Percentiles rank a stretch among this genome's conserved stretches.
phyloP scores from a whole-genome alignment of 2,797 vertebrate species.

The Syndactyla subalaris region DNA sequence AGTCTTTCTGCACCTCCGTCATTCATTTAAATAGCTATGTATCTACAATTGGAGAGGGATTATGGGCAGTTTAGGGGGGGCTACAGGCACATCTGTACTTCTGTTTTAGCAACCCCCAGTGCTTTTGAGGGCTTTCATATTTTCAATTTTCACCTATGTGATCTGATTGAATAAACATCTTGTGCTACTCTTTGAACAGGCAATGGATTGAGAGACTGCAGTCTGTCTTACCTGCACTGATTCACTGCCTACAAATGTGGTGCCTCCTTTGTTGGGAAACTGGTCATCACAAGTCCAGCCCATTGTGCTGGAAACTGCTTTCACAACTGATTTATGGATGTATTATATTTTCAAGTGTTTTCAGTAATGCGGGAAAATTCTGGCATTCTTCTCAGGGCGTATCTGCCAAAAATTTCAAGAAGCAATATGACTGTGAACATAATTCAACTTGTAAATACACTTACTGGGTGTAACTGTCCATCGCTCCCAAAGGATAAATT shows the following conservation, averaged over 20 bases:
- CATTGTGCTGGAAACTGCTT: neutral
- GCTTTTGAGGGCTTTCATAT: neutral
- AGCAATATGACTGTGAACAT: neutral
- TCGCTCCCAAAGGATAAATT: neutral
- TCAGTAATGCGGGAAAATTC: neutral
- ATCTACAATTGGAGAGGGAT: neutral
- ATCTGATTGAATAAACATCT: neutral
- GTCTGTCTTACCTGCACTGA: neutral
- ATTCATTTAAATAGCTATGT: neutral
- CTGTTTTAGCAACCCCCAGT: neutral
- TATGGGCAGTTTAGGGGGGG: neutral
- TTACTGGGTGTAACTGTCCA: neutral
- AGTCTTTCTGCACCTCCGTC: neutral
- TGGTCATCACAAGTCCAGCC: neutral
- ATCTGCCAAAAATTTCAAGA: neutral
- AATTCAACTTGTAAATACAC: neutral
- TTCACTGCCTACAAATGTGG: neutral
- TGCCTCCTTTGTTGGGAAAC: neutral
- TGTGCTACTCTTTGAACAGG: neutral
- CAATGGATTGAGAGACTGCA: neutral
- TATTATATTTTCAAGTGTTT: neutral
- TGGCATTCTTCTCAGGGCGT: neutral
- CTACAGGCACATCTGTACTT: neutral
- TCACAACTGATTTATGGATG: neutral
- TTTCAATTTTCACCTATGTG: neutral